Percentiles rank a stretch among this genome's conserved stretches.
phyloP scores from a whole-genome alignment of 2,113 vertebrate species.

The Albula glossodonta region DNA sequence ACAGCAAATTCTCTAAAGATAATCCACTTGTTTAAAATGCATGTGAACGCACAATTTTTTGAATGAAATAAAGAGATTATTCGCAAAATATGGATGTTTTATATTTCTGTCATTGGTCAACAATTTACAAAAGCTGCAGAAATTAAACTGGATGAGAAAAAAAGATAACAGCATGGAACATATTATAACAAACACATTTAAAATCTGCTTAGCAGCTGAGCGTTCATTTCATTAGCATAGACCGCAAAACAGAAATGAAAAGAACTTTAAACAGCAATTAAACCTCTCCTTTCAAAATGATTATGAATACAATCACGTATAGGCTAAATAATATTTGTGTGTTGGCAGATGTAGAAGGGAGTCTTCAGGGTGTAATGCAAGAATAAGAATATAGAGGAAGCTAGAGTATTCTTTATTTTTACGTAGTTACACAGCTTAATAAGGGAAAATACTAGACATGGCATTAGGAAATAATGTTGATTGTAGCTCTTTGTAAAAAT shows the following conservation, averaged over 20 bases:
- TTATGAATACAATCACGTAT: conserved; percentile 1
- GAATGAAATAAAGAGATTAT: no score
- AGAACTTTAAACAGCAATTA: not conserved
- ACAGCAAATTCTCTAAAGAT: not conserved
- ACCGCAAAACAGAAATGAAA: conserved; percentile 10
- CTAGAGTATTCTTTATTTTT: no score
- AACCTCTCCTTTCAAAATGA: conserved; percentile 6
- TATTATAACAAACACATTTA: not conserved
- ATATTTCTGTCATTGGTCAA: no score
- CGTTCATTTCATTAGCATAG: conserved; percentile 23
- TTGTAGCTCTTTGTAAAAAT: no score
- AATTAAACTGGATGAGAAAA: not conserved
- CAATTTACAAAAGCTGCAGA: no score
- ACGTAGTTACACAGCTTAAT: no score
- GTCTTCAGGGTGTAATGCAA: not conserved
- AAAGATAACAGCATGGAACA: not conserved
- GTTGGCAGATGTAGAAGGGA: not conserved
- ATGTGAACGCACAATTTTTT: not conserved
- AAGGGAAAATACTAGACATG: no score
- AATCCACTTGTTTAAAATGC: not conserved
- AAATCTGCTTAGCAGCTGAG: not conserved
- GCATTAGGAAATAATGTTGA: no score
- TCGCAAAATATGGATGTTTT: no score
- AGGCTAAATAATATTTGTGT: conserved; percentile 6
- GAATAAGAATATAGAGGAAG: not conserved